These are phyloP conservation scores for Cosmia trapezina DNA, from an alignment of 2,888 invertebrate species.

Conservation along the genomic window DNA sequence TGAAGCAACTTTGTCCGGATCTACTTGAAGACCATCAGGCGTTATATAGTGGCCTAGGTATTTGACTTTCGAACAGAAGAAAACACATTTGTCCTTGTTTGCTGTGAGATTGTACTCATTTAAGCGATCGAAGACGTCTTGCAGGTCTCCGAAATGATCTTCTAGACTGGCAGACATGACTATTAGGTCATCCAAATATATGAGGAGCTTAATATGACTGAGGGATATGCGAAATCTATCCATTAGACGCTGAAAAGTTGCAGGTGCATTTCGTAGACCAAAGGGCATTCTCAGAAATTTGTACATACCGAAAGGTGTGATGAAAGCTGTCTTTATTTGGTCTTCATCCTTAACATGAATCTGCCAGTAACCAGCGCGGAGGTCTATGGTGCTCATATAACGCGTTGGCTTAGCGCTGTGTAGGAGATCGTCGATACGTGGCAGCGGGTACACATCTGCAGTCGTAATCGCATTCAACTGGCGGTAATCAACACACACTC, in stretches of 20 bases:
- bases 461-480: slow-evolving; percentile 2
- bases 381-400: slow-evolving; percentile 4
- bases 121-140: neutral
- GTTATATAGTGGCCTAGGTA: slow-evolving; percentile 6
- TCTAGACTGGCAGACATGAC: neutral
- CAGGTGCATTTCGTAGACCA: neutral
- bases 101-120: slow-evolving; percentile 2
- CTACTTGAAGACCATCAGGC: neutral
- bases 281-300: slow-evolving; percentile 1
- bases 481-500: slow-evolving; percentile 1
- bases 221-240: neutral
- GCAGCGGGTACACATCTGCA: slow-evolving; percentile 1
- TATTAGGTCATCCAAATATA: slow-evolving; percentile 2
- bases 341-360: neutral
- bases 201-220: neutral
- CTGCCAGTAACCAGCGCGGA: slow-evolving; percentile 6
- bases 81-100: slow-evolving; percentile 1
- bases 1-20: neutral
- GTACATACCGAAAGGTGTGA: slow-evolving; percentile 1
- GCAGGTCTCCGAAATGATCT: neutral
- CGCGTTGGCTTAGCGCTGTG: slow-evolving; percentile 19
- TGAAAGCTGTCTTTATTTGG: neutral
- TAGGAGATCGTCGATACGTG: slow-evolving; percentile 7
- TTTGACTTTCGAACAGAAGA: neutral
- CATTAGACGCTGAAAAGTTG: too few species aligned